phyloP scores from a whole-genome alignment of 1,140 invertebrate genomes.

The Drosophila neocordata region DNA sequence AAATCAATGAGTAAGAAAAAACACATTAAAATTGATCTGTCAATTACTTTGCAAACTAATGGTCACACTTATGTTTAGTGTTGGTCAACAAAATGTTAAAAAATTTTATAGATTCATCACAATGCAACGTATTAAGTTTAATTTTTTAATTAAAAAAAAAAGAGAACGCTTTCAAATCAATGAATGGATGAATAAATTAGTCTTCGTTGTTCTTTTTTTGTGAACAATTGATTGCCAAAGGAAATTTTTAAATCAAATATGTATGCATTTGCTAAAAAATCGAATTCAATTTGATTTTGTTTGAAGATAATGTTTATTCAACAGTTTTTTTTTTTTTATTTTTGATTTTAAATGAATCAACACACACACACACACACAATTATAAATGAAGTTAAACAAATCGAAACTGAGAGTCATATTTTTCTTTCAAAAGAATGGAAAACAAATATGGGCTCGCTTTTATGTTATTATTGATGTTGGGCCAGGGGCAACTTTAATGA shows the following conservation, averaged over 20 bases:
- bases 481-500: conserved; percentile 42
- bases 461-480: conserved; percentile 23
- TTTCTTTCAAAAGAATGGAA: conserved; percentile 22
- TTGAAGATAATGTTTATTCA: not conserved
- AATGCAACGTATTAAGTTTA: no score
- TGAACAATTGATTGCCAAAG: not conserved
- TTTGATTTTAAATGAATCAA: not conserved
- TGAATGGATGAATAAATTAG: not conserved
- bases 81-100: not conserved
- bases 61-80: no score
- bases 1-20: no score
- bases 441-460: conserved; percentile 34
- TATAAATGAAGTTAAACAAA: not conserved
- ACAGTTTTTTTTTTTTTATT: not conserved
- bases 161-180: not conserved
- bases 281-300: not conserved
- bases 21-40: no score
- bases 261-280: not conserved
- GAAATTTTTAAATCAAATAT: not conserved
- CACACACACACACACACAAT: not conserved
- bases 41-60: no score
- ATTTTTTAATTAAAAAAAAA: no score
- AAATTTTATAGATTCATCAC: no score
- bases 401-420: not conserved
- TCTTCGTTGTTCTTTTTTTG: not conserved